These are phyloP conservation scores for Amphipyra tragopoginis DNA, from an alignment of 2,888 invertebrate genomes.

Conservation along the genomic window DNA sequence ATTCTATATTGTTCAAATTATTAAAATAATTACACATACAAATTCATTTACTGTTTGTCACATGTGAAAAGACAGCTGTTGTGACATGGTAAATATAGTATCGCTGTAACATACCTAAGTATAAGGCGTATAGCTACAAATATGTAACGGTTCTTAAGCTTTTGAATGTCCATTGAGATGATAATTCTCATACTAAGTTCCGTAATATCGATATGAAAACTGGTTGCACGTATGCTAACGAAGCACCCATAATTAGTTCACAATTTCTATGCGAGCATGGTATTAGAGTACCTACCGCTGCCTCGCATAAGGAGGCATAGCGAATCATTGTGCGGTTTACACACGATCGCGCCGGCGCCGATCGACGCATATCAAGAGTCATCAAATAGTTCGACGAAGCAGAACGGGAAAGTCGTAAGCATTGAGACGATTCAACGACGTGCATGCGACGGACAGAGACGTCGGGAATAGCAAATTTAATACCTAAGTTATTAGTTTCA, in stretches of 20 bases:
- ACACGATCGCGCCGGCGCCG: constrained; percentile 22
- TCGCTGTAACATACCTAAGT: too few species aligned
- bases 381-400: constrained; percentile 69
- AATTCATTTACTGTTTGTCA: too few species aligned
- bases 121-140: background rate
- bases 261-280: constrained; percentile 38
- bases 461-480: constrained; percentile 15
- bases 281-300: too few species aligned
- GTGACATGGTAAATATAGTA: too few species aligned
- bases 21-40: too few species aligned
- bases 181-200: constrained; percentile 9
- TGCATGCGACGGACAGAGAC: constrained; percentile 48
- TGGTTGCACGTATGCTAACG: constrained; percentile 18
- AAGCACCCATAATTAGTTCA: constrained; percentile 30
- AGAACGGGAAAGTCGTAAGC: constrained; percentile 83
- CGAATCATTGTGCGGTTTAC: constrained; percentile 35
- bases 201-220: constrained; percentile 16
- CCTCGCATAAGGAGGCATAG: constrained; percentile 21
- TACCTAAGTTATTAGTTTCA: constrained; percentile 14
- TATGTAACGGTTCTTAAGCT: background rate
- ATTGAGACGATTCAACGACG: constrained; percentile 57
- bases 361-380: constrained; percentile 65
- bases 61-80: too few species aligned
- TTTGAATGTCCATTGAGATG: constrained; percentile 5
- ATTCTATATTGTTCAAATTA: too few species aligned